Conservation (phyloP, 30 jellyfish, hydroid and myxozoan species). For the Morbakka virulenta region DNA sequence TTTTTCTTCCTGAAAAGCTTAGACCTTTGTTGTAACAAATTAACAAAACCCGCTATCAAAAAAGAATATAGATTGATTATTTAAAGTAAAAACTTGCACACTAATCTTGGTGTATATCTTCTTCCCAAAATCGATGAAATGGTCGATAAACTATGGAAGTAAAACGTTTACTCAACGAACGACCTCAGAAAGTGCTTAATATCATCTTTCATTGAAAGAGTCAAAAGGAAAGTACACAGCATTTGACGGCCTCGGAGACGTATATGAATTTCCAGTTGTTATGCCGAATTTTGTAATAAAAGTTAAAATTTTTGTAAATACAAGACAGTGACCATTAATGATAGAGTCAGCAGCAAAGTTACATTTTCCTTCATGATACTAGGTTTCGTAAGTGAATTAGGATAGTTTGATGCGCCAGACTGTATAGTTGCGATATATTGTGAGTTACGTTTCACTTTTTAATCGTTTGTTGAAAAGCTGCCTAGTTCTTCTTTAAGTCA, state of each 20-base stretch:
- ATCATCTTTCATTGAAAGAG: conserved; percentile 24
- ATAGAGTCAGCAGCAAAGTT: conserved; percentile 12
- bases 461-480: no score
- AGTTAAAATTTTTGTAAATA: conserved; percentile 14
- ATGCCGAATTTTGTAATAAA: conserved; percentile 26
- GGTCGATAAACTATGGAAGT: conserved; percentile 17
- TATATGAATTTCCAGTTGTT: conserved; percentile 5
- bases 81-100: conserved; percentile 47
- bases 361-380: conserved; percentile 2
- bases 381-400: no score
- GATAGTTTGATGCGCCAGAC: no score
- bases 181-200: conserved; percentile 56
- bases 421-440: no score
- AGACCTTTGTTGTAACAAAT: conserved; percentile 21
- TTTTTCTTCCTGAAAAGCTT: conserved; percentile 61
- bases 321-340: neutral
- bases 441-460: no score
- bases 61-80: conserved; percentile 46
- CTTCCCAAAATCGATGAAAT: conserved; percentile 47
- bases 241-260: conserved; percentile 31
- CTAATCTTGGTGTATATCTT: no score
- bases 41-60: conserved; percentile 2
- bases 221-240: conserved; percentile 28
- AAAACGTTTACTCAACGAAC: conserved; percentile 16
- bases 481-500: no score